These are phyloP conservation scores for Prunella himalayana DNA, from an alignment of 2,113 vertebrate species.

Conservation along the genomic window DNA sequence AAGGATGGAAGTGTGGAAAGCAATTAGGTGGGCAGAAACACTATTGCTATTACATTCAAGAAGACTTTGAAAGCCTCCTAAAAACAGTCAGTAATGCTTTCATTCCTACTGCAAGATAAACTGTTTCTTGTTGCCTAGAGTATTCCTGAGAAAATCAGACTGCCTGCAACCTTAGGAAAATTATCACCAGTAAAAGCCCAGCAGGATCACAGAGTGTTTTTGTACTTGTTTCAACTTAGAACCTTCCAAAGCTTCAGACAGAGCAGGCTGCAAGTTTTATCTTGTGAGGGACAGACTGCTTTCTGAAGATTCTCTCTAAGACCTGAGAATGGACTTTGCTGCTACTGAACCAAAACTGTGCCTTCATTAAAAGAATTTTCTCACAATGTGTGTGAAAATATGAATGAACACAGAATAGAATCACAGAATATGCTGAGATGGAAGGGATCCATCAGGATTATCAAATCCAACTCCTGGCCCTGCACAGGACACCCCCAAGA, in stretches of 20 bases:
- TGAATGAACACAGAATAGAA: not conserved
- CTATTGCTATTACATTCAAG: not conserved
- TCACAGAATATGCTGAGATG: not conserved
- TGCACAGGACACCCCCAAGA: not conserved
- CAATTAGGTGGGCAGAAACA: not conserved
- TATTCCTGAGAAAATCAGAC: not conserved
- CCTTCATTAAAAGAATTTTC: not conserved
- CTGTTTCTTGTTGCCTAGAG: not conserved
- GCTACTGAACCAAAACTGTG: not conserved
- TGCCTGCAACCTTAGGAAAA: not conserved
- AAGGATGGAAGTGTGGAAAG: not conserved
- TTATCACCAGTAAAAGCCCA: not conserved
- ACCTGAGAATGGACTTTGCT: not conserved
- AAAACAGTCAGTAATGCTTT: not conserved
- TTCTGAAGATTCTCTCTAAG: not conserved
- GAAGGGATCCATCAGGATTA: not conserved
- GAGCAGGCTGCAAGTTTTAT: not conserved
- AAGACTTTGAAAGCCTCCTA: not conserved
- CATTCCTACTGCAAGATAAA: not conserved
- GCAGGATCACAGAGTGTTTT: not conserved
- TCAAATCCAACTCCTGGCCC: fast-evolving
- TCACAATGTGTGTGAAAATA: not conserved
- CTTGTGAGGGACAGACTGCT: not conserved
- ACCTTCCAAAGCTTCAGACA: not conserved
- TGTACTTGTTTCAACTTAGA: not conserved